Evolutionary conservation across 2,888 invertebrate genomes (phyloP), one percentile per base, ranked within the genome.

Genomic region (Parelbella ahira): DNA sequence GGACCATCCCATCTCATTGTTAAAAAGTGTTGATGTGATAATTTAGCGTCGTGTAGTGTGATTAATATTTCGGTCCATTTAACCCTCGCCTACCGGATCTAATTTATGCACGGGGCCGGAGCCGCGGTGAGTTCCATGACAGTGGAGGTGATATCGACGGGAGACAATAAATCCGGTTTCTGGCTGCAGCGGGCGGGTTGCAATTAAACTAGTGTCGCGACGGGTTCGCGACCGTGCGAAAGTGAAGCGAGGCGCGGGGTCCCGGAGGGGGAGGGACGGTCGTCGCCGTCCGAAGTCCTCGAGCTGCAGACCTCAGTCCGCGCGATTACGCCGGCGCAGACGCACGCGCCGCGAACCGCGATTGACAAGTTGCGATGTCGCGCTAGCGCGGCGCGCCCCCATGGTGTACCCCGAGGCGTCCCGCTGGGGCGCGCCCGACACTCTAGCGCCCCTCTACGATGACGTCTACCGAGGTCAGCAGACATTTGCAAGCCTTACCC

Each of bases 391-490:
- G 69, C 75, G 75, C 69, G 71, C 68, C 75, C 78, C 54, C 55
- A 60, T 59, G 60, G 90, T 91, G 71, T 91, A 90, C 78, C 90
- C 90, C 60, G 90, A 90, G 79, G 86, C 90, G 61, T 69, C 83
- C 75, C 86, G 88, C 69, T 88, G 88, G 87, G 87, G 83, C 89
- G 90, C 83, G 86, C 89, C 89, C 83, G 89, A 90, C 72, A 88
- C 90, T 58, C 89, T 90, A 84, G 88, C 90, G 63, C 90, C 90
- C 72, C 89, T 90, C 75, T 91, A 90, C 87, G 90, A 90, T 71
- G 90, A 90, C 83, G 89, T 90, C 68, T 90, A 90, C 77, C 77
- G 90, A 86, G 91, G 91, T 91, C 86, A 89, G 88, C 74, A 72
- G 70, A 65, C 65, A 63, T 69, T 42, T 60, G 60, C 63, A 63